phyloP scores from a whole-genome alignment of 2,888 invertebrate genomes.

The Oasisia sp. region DNA sequence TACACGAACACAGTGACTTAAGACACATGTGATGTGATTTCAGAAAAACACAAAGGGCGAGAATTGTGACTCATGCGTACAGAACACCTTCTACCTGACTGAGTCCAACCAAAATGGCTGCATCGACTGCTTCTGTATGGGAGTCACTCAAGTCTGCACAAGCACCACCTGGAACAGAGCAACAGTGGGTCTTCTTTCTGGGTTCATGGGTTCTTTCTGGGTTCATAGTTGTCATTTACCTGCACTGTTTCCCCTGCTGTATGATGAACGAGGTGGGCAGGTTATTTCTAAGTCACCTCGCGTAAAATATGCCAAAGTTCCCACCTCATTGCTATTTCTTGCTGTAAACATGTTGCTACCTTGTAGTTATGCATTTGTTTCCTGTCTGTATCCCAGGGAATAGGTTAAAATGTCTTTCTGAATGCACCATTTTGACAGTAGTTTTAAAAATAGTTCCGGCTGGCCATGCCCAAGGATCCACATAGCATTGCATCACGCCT shows the following conservation, averaged over 20 bases:
- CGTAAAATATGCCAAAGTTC: too few relatives aligned
- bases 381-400: too few relatives aligned
- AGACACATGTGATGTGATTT: slow-evolving; percentile 34
- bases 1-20: not conserved
- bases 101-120: slow-evolving; percentile 86
- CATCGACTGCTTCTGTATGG: slow-evolving; percentile 95
- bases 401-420: too few relatives aligned
- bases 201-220: not conserved
- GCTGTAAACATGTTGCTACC: too few relatives aligned
- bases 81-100: slow-evolving; percentile 85
- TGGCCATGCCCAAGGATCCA: too few relatives aligned
- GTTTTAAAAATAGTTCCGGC: too few relatives aligned
- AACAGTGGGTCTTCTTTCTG: slow-evolving; percentile 68
- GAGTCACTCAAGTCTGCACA: slow-evolving; percentile 81
- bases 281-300: too few relatives aligned
- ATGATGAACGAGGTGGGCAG: too few relatives aligned
- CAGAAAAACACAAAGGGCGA: slow-evolving; percentile 80
- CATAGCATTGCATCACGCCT: too few relatives aligned
- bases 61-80: slow-evolving; percentile 86
- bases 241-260: not conserved
- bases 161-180: slow-evolving; percentile 82
- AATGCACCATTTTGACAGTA: too few relatives aligned
- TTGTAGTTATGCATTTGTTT: too few relatives aligned
- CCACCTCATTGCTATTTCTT: too few relatives aligned
- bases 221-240: not conserved